Base-by-base conservation (phyloP, 2,797 vertebrate genomes). In the Sebastolobus alascanus region DNA sequence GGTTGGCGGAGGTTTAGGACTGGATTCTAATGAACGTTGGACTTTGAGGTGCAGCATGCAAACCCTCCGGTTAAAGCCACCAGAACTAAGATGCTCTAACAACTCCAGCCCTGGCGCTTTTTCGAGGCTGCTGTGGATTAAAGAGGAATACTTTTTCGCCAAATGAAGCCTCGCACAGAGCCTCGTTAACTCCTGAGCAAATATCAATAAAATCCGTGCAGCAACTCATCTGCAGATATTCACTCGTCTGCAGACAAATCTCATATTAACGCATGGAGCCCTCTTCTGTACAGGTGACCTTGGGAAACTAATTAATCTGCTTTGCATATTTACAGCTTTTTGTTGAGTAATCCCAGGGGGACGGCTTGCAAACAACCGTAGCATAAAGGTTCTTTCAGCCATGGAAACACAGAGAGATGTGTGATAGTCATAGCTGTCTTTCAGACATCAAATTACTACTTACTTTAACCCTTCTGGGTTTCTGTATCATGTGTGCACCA, bases 71-170 rank as follows among this genome's bases (percentile, higher is more conserved):
- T 91, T 91, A 89, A 91, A 93, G 90, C 89, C 89, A 85, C 81
- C 92, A 89, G 92, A 93, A 94, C 91, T 92, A 92, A 94, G 90
- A 90, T 72, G 84, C 88, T 89, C 89, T 89, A 91, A 93, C 85
- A 89, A 89, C 85, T 90, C 78, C 68, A 37, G 58, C 84, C 37
- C 54, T 72, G 16, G 77, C 33, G 12, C 5, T 68, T 85, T 64
- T 74, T 12, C 43, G 3, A 74, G 75, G 76, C 69, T 38, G 70
- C 72, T 38, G 68, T 52, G 84, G 87, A 92, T 90, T 90, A 90
- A 88, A 84, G 35, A 75, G 75, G 72, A 87, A 87, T 73, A 82
- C 80, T 71, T 86, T 86, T 85, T 84, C 65, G 82, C 68, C 86
- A 89, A 89, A 87, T 82, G 84, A 90, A 86, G 86, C 78, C 64